These are phyloP conservation scores for Spilosoma lubricipeda DNA, from an alignment of 2,888 invertebrate genomes.

Conservation along the genomic window DNA sequence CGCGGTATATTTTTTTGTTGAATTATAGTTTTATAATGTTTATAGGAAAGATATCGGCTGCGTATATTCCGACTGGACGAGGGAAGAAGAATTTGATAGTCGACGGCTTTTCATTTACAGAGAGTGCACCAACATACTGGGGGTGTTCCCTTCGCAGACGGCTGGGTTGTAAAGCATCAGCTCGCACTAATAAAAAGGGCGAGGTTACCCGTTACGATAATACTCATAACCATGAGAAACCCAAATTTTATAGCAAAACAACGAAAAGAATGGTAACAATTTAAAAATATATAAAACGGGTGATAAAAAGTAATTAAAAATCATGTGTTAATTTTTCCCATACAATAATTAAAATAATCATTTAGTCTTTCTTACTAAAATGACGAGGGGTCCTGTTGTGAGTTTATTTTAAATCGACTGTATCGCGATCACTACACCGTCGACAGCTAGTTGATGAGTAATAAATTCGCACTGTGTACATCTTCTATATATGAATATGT, in stretches of 20 bases:
- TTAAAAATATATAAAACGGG: too few relatives aligned
- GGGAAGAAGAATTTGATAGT: slow-evolving; percentile 70
- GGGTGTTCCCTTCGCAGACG: slow-evolving; percentile 63
- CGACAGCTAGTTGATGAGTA: neutral
- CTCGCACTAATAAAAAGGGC: slow-evolving; percentile 69
- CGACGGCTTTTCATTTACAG: slow-evolving; percentile 69
- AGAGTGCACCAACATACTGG: slow-evolving; percentile 63
- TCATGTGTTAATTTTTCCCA: neutral
- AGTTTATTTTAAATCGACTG: neutral
- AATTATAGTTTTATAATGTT: slow-evolving; percentile 31
- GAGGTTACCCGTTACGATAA: slow-evolving; percentile 64
- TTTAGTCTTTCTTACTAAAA: neutral
- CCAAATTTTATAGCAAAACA: slow-evolving; percentile 68
- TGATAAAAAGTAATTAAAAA: neutral
- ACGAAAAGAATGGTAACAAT: slow-evolving; percentile 65
- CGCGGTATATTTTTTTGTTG: neutral
- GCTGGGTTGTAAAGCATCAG: slow-evolving; percentile 62
- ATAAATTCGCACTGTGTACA: neutral
- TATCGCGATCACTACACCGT: neutral
- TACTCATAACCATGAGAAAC: slow-evolving; percentile 71
- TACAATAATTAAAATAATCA: neutral
- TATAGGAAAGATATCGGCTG: slow-evolving; percentile 65
- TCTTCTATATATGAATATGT: too few relatives aligned
- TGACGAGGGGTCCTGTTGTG: neutral
- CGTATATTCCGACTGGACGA: slow-evolving; percentile 71